A percentile compares a stretch with the other conserved stretches of the same genome.
These are phyloP conservation scores for Habrosyne pyritoides DNA, from an alignment of 2,888 invertebrate species.

Conservation along the genomic window DNA sequence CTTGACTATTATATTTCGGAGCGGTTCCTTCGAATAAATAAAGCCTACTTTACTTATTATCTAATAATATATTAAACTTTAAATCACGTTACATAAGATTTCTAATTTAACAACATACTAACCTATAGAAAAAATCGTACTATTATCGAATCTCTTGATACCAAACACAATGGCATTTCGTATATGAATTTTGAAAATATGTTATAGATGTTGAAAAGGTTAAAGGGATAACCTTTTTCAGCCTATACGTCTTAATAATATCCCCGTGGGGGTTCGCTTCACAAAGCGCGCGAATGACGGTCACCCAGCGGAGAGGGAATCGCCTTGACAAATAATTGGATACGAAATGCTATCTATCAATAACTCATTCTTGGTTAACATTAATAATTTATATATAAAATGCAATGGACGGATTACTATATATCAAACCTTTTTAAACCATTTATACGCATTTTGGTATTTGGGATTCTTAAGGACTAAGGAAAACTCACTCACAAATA, in stretches of 20 bases:
- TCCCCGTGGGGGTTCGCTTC: slow-evolving; percentile 49
- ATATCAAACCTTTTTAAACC: no score
- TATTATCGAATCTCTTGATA: slow-evolving; percentile 2
- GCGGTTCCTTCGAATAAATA: no score
- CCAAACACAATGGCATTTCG: slow-evolving; percentile 16
- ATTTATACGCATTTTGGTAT: no score
- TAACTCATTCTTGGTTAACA: slow-evolving; percentile 15
- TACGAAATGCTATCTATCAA: slow-evolving; percentile 63
- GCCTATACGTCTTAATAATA: slow-evolving; percentile 38
- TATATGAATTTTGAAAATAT: slow-evolving; percentile 24
- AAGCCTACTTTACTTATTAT: no score
- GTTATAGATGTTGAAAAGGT: slow-evolving; percentile 26
- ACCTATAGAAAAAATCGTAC: not conserved
- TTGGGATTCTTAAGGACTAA: no score
- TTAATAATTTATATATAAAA: not conserved
- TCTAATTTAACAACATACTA: not conserved
- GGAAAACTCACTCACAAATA: no score
- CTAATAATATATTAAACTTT: no score
- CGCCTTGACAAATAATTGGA: slow-evolving; percentile 71
- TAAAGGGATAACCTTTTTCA: slow-evolving; percentile 37
- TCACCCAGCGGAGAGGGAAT: slow-evolving; percentile 48
- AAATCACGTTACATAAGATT: not conserved
- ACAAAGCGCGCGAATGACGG: slow-evolving; percentile 52
- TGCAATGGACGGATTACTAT: not conserved
- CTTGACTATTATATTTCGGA: no score